phyloP scores from a whole-genome alignment of 2,888 invertebrate genomes.

The Idaea aversata region DNA sequence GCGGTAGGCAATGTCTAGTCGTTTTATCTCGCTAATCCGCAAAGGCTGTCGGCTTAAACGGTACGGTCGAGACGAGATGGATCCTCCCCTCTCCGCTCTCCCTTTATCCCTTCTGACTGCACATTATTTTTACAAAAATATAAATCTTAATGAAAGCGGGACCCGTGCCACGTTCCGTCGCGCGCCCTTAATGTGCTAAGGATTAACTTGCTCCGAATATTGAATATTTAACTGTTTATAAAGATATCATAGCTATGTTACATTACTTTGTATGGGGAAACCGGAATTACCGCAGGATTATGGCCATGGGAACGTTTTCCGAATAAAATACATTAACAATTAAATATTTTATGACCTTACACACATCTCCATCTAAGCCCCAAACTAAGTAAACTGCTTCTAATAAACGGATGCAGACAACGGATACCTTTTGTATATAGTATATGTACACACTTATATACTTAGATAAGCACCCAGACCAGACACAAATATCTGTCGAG shows the following conservation, averaged over 20 bases:
- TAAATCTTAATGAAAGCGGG: conserved; percentile 44
- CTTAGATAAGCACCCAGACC: no score
- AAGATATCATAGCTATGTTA: background rate
- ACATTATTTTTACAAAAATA: conserved; percentile 18
- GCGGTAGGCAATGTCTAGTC: background rate
- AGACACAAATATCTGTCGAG: no score
- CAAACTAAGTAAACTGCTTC: no score
- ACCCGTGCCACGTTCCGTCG: conserved; percentile 28
- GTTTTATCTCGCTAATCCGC: background rate
- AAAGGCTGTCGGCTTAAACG: conserved; percentile 6
- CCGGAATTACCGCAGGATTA: background rate
- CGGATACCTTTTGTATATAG: no score
- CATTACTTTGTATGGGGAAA: conserved; percentile 2
- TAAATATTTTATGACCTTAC: no score
- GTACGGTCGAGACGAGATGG: background rate
- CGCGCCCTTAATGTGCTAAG: conserved; percentile 27
- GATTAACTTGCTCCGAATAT: conserved; percentile 32
- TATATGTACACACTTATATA: no score
- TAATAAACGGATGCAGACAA: no score
- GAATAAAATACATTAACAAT: background rate
- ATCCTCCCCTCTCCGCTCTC: background rate
- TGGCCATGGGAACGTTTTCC: background rate
- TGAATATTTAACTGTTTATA: conserved; percentile 8
- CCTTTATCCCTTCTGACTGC: background rate
- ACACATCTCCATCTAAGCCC: no score